Conservation (phyloP, 2,888 invertebrate genomes). For the Cryptocephalus primarius region DNA sequence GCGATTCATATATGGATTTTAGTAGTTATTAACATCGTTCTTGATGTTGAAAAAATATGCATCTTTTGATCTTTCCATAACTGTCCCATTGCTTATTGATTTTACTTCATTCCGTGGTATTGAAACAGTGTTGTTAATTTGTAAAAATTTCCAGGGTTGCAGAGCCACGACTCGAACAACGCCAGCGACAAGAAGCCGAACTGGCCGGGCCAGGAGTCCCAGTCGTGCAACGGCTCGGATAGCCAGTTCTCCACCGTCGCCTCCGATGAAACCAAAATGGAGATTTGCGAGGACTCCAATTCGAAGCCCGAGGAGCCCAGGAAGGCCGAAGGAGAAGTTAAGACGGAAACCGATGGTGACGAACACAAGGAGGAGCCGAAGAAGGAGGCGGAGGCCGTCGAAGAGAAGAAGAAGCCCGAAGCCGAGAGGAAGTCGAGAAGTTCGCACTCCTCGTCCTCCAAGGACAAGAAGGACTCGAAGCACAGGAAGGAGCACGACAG, state of each 20-base stretch:
- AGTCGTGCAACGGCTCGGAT: slow-evolving; percentile 52
- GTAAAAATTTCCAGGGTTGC: slow-evolving; percentile 30
- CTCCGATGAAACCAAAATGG: slow-evolving; percentile 39
- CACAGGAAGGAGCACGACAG: slow-evolving; percentile 16
- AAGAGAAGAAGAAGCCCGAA: slow-evolving; percentile 3
- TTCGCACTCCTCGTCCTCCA: slow-evolving; percentile 33
- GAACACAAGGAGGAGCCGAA: slow-evolving; percentile 11
- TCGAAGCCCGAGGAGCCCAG: slow-evolving; percentile 1
- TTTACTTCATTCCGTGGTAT: no score
- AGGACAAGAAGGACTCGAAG: slow-evolving; percentile 29
- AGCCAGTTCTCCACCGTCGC: slow-evolving; percentile 45
- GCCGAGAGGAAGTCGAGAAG: slow-evolving; percentile 28
- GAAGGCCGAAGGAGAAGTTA: slow-evolving; percentile 4
- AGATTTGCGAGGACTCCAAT: slow-evolving; percentile 25
- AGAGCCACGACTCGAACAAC: slow-evolving; percentile 41
- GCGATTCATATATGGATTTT: background rate
- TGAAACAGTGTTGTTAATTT: no score
- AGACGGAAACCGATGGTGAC: slow-evolving; percentile 15
- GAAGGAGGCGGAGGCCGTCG: slow-evolving; percentile 5
- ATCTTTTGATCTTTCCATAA: no score
- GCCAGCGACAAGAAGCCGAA: slow-evolving; percentile 20
- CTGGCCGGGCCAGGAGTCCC: slow-evolving; percentile 46
- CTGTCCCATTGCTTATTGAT: no score
- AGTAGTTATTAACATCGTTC: no score
- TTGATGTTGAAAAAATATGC: no score